Percentiles rank a stretch among this genome's conserved stretches.
phyloP scores from a whole-genome alignment of 2,797 vertebrate species.

The Clamator glandarius region DNA sequence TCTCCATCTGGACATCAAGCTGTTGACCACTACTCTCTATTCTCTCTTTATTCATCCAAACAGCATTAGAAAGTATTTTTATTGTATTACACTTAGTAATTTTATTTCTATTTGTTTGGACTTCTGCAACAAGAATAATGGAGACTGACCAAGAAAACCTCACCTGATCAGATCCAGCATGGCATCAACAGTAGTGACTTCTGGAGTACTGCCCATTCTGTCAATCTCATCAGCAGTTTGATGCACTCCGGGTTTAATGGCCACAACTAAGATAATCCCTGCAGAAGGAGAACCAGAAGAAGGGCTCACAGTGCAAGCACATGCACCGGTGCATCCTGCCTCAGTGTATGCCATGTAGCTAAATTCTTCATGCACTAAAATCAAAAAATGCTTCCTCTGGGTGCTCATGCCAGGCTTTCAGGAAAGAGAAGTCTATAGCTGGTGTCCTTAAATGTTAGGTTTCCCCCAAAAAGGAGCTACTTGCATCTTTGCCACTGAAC shows the following conservation, averaged over 20 bases:
- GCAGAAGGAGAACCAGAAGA: constrained; percentile 25
- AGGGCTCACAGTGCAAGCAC: neutral
- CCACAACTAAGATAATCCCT: constrained; percentile 94
- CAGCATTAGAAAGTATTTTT: neutral
- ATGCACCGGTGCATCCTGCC: neutral
- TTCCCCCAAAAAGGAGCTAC: neutral
- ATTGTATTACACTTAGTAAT: neutral
- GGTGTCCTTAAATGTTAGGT: neutral
- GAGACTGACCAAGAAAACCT: neutral
- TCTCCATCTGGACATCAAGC: no score
- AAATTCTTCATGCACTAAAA: neutral
- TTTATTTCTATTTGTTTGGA: neutral
- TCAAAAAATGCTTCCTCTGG: neutral
- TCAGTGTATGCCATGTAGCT: neutral
- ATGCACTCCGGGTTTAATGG: constrained; percentile 93
- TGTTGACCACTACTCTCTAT: neutral
- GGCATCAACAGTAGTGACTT: constrained; percentile 93
- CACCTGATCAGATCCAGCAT: constrained; percentile 92
- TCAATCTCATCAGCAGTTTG: constrained; percentile 88
- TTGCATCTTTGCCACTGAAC: neutral
- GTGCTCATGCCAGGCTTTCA: neutral
- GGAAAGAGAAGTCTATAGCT: neutral
- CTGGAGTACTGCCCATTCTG: constrained; percentile 87
- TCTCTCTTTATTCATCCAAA: neutral
- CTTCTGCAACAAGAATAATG: neutral